Evolutionary conservation across 2,113 vertebrate species (phyloP), one percentile per base, ranked within the genome.

Genomic region (Spilogale gracilis): DNA sequence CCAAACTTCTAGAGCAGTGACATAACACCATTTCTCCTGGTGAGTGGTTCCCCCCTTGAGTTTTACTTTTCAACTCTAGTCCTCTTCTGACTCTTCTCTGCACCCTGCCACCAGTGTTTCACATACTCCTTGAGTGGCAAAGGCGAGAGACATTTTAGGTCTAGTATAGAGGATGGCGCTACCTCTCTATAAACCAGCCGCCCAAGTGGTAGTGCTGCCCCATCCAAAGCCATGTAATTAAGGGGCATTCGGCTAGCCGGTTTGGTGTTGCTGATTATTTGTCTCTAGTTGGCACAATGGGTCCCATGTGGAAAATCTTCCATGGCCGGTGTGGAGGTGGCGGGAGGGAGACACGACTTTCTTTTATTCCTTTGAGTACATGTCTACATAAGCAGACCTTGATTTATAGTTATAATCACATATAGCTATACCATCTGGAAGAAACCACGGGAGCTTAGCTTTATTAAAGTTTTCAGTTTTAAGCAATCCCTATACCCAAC

Each of bases 321-420:
- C n/a, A 52, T 91, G 74, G 63, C 2, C 38, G 38, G 38, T 38
- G 38, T 38, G 38, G 38, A 38, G 38, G 38, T 38, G 38, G 38
- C 38, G 38, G 38, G 38, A 38, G 18, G 10, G 18, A 11, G 11
- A 63, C 61, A 30, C 12, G 54, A 38, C 67, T 89, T 85, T 69
- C 71, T 91, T 94, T 43, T 58, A 89, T 96, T 92, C n/a, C n/a
- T 94, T 38, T 50, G 92, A 79, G 30, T 56, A 73, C 80, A 30
- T 71, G 91, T 94, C 89, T 48, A 17, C 2, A 12, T 45, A 79
- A 67, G 52, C 38, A 76, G 56, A 73, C 23, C 16, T 43, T n/a
- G 74, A 50, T 63, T 85, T 94, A 78, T n/a, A 16, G 9, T 69
- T 71, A 21, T 60, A 65, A 48, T 60, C 54, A 76, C 30, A 12